Evolutionary conservation across 2,113 vertebrate species (phyloP).

Genomic region (Syrrhaptes paradoxus): DNA sequence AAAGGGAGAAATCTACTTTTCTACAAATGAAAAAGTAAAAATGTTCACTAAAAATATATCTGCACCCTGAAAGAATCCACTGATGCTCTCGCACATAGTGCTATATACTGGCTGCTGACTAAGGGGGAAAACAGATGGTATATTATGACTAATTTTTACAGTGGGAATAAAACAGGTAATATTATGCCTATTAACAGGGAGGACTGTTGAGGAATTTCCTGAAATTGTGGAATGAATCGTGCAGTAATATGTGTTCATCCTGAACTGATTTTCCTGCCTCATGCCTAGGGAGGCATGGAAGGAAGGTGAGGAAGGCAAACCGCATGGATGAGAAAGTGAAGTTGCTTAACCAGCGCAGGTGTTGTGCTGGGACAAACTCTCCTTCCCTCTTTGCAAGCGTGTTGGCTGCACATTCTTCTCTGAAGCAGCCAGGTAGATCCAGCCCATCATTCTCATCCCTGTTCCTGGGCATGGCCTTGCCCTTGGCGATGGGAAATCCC

Average conservation of each 20-base stretch:
- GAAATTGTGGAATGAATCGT: not conserved
- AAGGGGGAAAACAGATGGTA: constrained; percentile 9
- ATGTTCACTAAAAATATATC: not conserved
- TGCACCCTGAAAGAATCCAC: not conserved
- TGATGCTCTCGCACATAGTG: not conserved
- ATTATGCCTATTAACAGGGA: not conserved
- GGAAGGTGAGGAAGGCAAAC: not conserved
- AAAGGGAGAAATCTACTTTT: not conserved
- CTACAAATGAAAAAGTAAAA: constrained; percentile 5
- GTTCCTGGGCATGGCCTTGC: not conserved
- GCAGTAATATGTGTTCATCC: not conserved
- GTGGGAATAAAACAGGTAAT: constrained; percentile 24
- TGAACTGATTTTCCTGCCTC: not conserved
- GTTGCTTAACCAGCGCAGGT: not conserved
- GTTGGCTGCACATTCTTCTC: not conserved
- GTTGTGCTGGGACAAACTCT: not conserved
- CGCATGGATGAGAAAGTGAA: not conserved
- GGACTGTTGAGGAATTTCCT: constrained; percentile 28
- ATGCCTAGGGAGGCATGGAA: not conserved
- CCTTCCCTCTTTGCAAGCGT: not conserved
- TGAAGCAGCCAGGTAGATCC: not conserved
- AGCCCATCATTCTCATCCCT: too few species aligned
- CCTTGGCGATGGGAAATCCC: not conserved
- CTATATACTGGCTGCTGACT: not conserved
- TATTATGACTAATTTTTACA: not conserved